These are phyloP conservation scores for Brachyptera risi DNA, from an alignment of 2,888 invertebrate genomes.

Conservation along the genomic window DNA sequence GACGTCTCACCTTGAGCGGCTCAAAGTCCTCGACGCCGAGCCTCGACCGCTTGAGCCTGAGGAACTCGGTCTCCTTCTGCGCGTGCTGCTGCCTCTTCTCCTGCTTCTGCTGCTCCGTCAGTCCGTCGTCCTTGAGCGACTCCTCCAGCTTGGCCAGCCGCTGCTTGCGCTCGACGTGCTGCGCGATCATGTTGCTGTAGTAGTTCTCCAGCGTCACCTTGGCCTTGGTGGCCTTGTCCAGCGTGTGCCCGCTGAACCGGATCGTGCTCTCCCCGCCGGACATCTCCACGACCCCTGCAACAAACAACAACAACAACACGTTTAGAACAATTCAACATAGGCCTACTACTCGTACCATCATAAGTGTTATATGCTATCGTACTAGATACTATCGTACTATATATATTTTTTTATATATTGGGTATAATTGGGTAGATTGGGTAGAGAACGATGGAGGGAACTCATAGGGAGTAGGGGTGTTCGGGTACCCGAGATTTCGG, in stretches of 20 bases:
- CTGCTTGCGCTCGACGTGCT: conserved; percentile 96
- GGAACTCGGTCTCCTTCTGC: conserved; percentile 97
- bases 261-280: conserved; percentile 77
- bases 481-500: too few species aligned
- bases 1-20: conserved; percentile 87
- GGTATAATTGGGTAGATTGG: too few species aligned
- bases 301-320: too few species aligned
- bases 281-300: conserved; percentile 80
- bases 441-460: too few species aligned
- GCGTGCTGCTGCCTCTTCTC: conserved; percentile 94
- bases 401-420: too few species aligned
- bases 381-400: too few species aligned
- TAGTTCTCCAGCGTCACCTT: conserved; percentile 99
- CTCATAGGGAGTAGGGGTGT: too few species aligned
- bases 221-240: conserved; percentile 98
- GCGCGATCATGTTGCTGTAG: conserved; percentile 96
- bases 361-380: too few species aligned
- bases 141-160: conserved; percentile 92
- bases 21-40: conserved; percentile 98
- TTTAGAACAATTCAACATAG: too few species aligned
- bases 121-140: conserved; percentile 91
- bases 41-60: conserved; percentile 90
- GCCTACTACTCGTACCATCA: too few species aligned
- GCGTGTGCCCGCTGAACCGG: conserved; percentile 94
- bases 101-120: conserved; percentile 91